Conservation (phyloP, 2,797 vertebrate genomes). For the Sarcophilus harrisii region DNA sequence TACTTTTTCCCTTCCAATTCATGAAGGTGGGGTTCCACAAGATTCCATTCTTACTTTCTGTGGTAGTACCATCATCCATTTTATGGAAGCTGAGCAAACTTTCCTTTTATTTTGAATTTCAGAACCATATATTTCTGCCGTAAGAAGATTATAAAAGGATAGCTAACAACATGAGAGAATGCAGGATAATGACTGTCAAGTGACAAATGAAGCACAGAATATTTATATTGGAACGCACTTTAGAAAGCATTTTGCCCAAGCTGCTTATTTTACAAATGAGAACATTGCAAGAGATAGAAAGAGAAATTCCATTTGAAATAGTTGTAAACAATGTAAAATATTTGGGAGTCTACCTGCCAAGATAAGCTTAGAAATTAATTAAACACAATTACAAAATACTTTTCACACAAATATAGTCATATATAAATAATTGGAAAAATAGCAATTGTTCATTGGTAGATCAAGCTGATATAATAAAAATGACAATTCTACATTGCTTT, state of each 20-base stretch:
- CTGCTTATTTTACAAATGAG: not conserved
- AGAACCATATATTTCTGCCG: not conserved
- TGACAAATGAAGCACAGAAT: not conserved
- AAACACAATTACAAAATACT: too few species aligned
- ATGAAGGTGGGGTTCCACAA: not conserved
- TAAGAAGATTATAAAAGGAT: not conserved
- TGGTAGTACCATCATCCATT: not conserved
- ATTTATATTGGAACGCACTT: not conserved
- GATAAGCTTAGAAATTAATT: too few species aligned
- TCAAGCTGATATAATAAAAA: too few species aligned
- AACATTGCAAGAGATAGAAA: too few species aligned
- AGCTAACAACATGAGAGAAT: not conserved
- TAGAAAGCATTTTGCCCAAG: not conserved
- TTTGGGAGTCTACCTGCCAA: too few species aligned
- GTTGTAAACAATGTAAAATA: too few species aligned
- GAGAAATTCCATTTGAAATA: too few species aligned
- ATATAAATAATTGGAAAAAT: not conserved
- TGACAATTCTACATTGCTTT: too few species aligned
- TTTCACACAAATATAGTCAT: not conserved
- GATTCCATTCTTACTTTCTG: not conserved
- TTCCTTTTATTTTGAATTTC: not conserved
- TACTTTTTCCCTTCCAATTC: not conserved
- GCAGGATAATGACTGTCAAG: not conserved
- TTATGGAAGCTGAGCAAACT: not conserved
- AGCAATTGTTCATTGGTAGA: too few species aligned